A percentile compares a stretch with the other conserved stretches of the same genome.
Conservation (phyloP, 1,140 invertebrate species). For the Macrobrachium rosenbergii region DNA sequence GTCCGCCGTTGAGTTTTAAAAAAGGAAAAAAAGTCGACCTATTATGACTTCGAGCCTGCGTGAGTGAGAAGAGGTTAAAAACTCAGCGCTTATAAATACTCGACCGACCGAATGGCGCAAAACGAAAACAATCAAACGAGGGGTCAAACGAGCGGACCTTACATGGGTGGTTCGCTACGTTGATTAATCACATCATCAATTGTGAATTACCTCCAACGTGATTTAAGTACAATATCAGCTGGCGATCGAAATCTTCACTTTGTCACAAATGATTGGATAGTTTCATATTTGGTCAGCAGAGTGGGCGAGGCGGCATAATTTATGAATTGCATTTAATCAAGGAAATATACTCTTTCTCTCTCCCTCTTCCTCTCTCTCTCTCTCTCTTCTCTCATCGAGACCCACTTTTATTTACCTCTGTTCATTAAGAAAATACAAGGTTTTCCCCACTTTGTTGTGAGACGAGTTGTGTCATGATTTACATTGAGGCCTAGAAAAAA, state of each 20-base stretch:
- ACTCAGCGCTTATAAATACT: background rate
- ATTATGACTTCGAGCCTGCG: too few relatives aligned
- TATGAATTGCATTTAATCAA: constrained; percentile 45
- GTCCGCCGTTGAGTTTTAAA: too few relatives aligned
- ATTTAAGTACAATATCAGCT: constrained; percentile 64
- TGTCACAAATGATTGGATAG: constrained; percentile 59
- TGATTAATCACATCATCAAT: constrained; percentile 62
- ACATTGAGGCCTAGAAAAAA: too few relatives aligned
- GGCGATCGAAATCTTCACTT: constrained; percentile 60
- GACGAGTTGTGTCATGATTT: too few relatives aligned
- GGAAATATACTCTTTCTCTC: background rate
- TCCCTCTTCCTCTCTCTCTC: background rate
- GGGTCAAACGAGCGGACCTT: constrained; percentile 38
- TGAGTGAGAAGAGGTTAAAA: too few relatives aligned
- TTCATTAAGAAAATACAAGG: too few relatives aligned
- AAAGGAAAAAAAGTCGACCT: too few relatives aligned
- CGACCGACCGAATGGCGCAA: constrained; percentile 14
- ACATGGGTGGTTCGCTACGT: constrained; percentile 49
- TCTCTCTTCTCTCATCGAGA: background rate
- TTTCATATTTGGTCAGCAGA: constrained; percentile 57
- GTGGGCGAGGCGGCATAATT: constrained; percentile 35
- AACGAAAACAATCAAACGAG: constrained; percentile 58
- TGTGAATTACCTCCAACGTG: constrained; percentile 60
- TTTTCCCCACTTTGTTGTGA: too few relatives aligned
- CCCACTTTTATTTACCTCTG: background rate